Percentiles rank a stretch among this genome's conserved stretches.
phyloP scores from a whole-genome alignment of 2,113 vertebrate species.

The Odontesthes bonariensis region DNA sequence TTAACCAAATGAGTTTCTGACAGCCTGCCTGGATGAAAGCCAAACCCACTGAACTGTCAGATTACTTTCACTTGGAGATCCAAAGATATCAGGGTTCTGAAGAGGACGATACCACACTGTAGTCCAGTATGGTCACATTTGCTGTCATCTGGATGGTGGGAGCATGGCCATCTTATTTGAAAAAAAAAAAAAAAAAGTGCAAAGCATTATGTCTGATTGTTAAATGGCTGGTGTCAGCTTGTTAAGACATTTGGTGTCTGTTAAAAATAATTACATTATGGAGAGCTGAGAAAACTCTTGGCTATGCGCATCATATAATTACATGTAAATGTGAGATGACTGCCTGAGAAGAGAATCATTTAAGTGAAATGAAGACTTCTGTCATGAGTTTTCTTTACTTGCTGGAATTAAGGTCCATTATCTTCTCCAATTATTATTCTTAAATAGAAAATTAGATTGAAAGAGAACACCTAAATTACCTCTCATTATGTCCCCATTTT shows the following conservation, averaged over 20 bases:
- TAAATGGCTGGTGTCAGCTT: slow-evolving; percentile 32
- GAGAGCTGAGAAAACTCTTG: slow-evolving; percentile 15
- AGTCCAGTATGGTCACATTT: slow-evolving; percentile 48
- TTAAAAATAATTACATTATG: slow-evolving; percentile 14
- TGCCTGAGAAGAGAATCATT: slow-evolving; percentile 2
- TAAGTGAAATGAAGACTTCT: slow-evolving; percentile 18
- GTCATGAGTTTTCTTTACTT: slow-evolving; percentile 32
- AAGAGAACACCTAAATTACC: slow-evolving; percentile 8
- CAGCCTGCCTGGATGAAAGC: slow-evolving; percentile 45
- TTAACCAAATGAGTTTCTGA: slow-evolving; percentile 65
- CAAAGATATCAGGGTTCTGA: slow-evolving; percentile 59
- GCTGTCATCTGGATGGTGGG: slow-evolving; percentile 22
- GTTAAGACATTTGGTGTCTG: slow-evolving; percentile 9
- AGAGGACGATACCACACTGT: slow-evolving; percentile 51
- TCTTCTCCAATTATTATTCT: slow-evolving; percentile 18
- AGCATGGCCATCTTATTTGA: not conserved
- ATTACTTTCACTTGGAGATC: slow-evolving; percentile 56
- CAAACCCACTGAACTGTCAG: slow-evolving; percentile 44
- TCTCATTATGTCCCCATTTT: slow-evolving; percentile 10
- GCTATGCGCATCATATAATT: slow-evolving; percentile 25
- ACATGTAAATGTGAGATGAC: not conserved
- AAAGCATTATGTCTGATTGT: slow-evolving; percentile 27
- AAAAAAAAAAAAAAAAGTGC: slow-evolving; percentile 9
- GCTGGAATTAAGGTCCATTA: not conserved
- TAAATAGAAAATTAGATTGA: not conserved